Percentiles rank a stretch among this genome's conserved stretches.
Conservation (phyloP, 2,113 vertebrate genomes). For the Catagonus wagneri region DNA sequence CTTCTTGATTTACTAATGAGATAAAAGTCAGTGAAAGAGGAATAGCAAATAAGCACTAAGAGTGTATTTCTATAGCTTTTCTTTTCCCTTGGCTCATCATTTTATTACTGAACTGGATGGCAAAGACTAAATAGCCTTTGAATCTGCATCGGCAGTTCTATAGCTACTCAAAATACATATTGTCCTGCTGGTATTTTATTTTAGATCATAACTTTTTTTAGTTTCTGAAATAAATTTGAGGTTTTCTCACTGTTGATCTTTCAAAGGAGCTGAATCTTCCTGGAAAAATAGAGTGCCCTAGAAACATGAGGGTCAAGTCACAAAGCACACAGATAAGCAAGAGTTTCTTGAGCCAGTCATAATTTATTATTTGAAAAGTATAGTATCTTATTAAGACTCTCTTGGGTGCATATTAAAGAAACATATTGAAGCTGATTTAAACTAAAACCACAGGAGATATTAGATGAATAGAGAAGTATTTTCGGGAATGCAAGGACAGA, state of each 20-base stretch:
- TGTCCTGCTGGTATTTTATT: conserved; percentile 63
- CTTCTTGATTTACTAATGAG: conserved; percentile 66
- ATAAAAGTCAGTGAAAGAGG: conserved; percentile 28
- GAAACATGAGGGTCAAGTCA: neutral
- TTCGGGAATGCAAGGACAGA: neutral
- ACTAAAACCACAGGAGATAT: neutral
- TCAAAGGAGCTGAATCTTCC: conserved; percentile 21
- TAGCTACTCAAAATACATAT: conserved; percentile 33
- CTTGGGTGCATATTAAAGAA: neutral
- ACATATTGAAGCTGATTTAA: conserved; percentile 4
- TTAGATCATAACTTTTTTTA: conserved; percentile 52
- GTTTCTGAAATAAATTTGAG: conserved; percentile 48
- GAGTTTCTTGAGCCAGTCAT: neutral
- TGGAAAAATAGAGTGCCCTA: neutral
- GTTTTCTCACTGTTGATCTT: conserved; percentile 9
- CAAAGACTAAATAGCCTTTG: conserved; percentile 27
- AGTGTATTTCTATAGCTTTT: conserved; percentile 33
- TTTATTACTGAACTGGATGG: conserved; percentile 51
- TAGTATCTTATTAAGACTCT: neutral
- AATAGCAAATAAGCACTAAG: conserved; percentile 1
- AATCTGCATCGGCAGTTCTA: conserved; percentile 53
- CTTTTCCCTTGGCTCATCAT: conserved; percentile 14
- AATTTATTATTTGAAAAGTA: conserved; percentile 24
- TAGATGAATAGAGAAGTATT: neutral
- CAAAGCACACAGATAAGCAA: neutral